These are phyloP conservation scores for Megamerina dolium DNA, from an alignment of 2,888 invertebrate genomes.

Conservation along the genomic window DNA sequence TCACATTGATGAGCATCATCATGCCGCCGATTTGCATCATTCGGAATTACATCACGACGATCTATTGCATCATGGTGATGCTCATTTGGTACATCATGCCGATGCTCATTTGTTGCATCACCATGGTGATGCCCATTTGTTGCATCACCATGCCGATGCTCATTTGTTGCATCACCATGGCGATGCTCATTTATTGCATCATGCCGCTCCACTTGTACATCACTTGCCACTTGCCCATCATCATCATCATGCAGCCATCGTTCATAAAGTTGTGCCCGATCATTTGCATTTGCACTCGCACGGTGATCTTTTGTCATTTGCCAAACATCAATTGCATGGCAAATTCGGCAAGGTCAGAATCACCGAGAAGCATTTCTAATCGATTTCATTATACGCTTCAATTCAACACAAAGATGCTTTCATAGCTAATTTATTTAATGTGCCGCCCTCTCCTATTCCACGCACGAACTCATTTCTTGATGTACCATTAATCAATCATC, in stretches of 20 bases:
- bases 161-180: conserved; percentile 24
- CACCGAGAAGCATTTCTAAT: conserved; percentile 44
- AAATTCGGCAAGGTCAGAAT: conserved; percentile 45
- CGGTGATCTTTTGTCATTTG: conserved; percentile 35
- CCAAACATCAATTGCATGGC: conserved; percentile 42
- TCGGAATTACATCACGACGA: conserved; percentile 27
- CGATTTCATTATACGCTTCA: conserved; percentile 32
- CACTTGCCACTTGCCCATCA: conserved; percentile 15
- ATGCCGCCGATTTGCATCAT: conserved; percentile 30
- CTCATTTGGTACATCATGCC: conserved; percentile 19
- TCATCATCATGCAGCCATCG: conserved; percentile 27
- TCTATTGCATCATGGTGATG: conserved; percentile 20
- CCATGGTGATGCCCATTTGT: conserved; percentile 23
- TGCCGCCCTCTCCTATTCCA: conserved; percentile 6
- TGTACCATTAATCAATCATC: too few relatives aligned
- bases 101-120: conserved; percentile 23
- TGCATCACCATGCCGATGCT: conserved; percentile 24
- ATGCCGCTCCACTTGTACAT: conserved; percentile 10
- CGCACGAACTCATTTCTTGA: too few relatives aligned
- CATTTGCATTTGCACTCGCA: conserved; percentile 34
- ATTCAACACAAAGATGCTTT: conserved; percentile 13
- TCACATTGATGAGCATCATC: conserved; percentile 35
- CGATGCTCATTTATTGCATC: conserved; percentile 24
- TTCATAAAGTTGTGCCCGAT: conserved; percentile 33
- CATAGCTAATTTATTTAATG: conserved; percentile 36